These are phyloP conservation scores for Halcyon chelicuti DNA, from an alignment of 2,797 vertebrate genomes.

Conservation along the genomic window DNA sequence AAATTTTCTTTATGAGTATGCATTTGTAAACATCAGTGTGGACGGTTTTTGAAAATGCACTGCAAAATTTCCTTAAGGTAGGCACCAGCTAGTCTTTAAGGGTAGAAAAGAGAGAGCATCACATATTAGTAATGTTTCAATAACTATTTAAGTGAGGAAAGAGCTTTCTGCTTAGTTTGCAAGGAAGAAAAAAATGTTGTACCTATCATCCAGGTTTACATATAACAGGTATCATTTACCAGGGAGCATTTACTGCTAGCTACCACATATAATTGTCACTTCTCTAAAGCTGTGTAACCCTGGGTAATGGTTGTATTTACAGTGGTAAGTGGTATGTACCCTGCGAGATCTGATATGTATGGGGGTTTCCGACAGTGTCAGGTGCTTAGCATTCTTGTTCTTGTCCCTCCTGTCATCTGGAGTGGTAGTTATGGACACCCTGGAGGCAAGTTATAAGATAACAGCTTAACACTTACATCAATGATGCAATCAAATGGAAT, in stretches of 20 bases:
- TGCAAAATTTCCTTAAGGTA: neutral
- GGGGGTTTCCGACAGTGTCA: neutral
- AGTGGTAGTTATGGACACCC: neutral
- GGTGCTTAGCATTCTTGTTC: conserved; percentile 11
- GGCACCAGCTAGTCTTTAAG: neutral
- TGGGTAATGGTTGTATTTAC: neutral
- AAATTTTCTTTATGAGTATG: neutral
- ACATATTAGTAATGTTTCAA: neutral
- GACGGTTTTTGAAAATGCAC: neutral
- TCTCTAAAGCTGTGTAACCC: neutral
- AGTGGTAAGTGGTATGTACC: neutral
- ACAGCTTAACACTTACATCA: neutral
- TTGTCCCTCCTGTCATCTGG: neutral
- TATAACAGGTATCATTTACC: neutral
- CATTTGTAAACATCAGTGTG: neutral
- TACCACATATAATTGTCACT: neutral
- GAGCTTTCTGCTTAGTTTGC: neutral
- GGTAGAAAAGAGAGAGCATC: neutral
- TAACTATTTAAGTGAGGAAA: neutral
- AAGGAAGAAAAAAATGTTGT: neutral
- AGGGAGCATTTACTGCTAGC: neutral
- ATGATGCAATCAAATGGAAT: neutral
- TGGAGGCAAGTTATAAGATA: conserved; percentile 31
- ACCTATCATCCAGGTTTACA: neutral
- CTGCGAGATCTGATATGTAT: neutral